Percentiles rank a stretch among this genome's conserved stretches.
These are phyloP conservation scores for Apodemus sylvaticus DNA, from an alignment of 2,113 vertebrate species.

Conservation along the genomic window DNA sequence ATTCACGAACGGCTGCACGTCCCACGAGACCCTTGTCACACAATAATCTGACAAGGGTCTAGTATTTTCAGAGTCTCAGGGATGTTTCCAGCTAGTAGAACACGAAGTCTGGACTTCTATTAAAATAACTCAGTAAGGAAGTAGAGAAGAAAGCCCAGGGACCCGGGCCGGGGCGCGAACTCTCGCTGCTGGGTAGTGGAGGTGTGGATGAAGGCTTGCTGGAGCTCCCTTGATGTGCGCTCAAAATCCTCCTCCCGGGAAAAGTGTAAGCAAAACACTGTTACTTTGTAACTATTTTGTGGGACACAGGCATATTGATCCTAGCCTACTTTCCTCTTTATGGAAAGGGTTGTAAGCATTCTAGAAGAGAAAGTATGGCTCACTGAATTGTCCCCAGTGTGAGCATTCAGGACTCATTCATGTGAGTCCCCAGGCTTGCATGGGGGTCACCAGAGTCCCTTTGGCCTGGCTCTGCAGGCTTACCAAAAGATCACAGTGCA, in stretches of 20 bases:
- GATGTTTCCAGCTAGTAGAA: background rate
- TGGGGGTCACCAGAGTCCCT: background rate
- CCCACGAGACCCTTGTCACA: background rate
- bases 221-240: background rate
- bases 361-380: background rate
- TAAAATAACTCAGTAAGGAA: background rate
- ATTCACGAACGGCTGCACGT: background rate
- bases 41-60: background rate
- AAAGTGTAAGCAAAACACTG: background rate
- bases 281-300: background rate
- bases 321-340: background rate
- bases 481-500: background rate
- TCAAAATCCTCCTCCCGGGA: background rate
- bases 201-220: accelerated
- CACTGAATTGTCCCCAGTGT: background rate
- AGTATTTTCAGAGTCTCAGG: background rate
- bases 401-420: background rate
- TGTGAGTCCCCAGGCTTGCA: accelerated
- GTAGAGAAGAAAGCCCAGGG: background rate
- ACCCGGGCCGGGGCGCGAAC: accelerated
- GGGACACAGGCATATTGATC: background rate
- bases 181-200: background rate
- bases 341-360: background rate
- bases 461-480: background rate
- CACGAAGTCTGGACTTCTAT: background rate